These are phyloP conservation scores for Tethya wilhelma DNA, from an alignment of 37 sponge, comb jelly and placozoan species.

Conservation along the genomic window DNA sequence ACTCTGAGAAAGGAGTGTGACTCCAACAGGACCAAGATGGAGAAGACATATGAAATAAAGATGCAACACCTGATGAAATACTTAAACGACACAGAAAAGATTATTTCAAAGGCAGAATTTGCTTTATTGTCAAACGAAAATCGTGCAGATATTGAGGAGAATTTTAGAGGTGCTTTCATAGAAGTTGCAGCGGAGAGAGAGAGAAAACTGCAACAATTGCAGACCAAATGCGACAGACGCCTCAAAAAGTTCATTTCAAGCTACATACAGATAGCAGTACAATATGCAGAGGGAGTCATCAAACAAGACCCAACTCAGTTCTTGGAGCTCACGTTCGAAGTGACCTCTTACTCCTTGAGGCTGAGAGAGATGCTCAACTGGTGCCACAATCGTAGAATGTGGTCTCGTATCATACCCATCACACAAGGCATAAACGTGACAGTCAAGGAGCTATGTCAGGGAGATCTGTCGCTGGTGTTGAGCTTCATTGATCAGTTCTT, in stretches of 20 bases:
- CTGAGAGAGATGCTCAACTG: not conserved
- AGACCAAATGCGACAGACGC: not conserved
- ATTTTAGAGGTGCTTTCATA: slow-evolving; percentile 5
- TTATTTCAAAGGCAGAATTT: not conserved
- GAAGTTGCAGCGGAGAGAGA: not conserved
- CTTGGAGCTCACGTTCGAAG: not conserved
- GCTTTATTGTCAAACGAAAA: slow-evolving; percentile 1
- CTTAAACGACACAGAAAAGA: not conserved
- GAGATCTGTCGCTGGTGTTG: not conserved
- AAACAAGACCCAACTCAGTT: not conserved
- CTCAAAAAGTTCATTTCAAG: not conserved
- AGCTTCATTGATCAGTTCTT: not conserved
- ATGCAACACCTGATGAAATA: not conserved
- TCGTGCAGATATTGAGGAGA: not conserved
- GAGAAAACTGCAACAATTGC: not conserved
- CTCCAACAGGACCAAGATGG: not conserved
- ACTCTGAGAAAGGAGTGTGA: not conserved
- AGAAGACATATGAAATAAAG: not conserved
- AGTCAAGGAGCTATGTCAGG: not conserved
- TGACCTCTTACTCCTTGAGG: not conserved
- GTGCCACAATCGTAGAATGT: not conserved
- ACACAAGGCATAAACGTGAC: not conserved
- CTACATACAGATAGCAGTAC: not conserved
- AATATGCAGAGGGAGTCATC: not conserved
- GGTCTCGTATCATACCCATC: not conserved